Percentiles rank a stretch among this genome's conserved stretches.
These are phyloP conservation scores for Gadopsis marmoratus DNA, from an alignment of 2,797 vertebrate species.

Conservation along the genomic window DNA sequence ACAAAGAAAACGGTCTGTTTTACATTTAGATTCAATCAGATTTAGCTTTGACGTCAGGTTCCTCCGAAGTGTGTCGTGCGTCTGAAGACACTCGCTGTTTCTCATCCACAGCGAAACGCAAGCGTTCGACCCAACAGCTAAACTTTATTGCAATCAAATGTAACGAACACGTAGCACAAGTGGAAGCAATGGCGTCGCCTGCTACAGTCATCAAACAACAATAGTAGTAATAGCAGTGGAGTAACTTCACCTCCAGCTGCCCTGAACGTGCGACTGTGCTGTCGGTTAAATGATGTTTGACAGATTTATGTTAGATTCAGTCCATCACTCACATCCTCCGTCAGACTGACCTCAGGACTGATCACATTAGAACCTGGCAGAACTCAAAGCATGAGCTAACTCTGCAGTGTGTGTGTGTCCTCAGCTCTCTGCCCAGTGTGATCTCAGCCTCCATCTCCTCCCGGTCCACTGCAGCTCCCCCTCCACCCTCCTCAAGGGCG, in stretches of 20 bases:
- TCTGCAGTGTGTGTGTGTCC: constrained; percentile 9
- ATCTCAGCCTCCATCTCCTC: constrained; percentile 58
- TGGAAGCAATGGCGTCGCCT: too few relatives aligned
- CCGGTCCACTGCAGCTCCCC: constrained; percentile 24
- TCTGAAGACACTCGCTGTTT: background rate
- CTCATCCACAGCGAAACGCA: background rate
- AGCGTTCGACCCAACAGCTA: too few relatives aligned
- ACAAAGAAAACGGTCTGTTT: background rate
- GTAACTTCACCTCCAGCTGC: background rate
- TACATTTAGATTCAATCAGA: background rate
- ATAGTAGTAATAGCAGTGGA: too few relatives aligned
- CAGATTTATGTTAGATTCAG: constrained; percentile 5
- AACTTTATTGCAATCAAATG: too few relatives aligned
- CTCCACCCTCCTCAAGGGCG: constrained; percentile 32
- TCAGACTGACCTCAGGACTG: constrained; percentile 22
- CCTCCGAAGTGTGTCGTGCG: background rate
- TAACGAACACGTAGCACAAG: background rate
- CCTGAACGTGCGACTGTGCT: background rate
- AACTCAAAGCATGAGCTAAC: constrained; percentile 40
- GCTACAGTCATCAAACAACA: background rate
- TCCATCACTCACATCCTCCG: background rate
- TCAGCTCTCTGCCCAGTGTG: constrained; percentile 64
- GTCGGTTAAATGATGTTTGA: constrained; percentile 2
- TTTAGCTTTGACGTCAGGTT: background rate
- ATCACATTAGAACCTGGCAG: constrained; percentile 28